These are phyloP conservation scores for Pseudomyrmex dendroicus DNA, from an alignment of 1,140 invertebrate genomes.

Conservation along the genomic window DNA sequence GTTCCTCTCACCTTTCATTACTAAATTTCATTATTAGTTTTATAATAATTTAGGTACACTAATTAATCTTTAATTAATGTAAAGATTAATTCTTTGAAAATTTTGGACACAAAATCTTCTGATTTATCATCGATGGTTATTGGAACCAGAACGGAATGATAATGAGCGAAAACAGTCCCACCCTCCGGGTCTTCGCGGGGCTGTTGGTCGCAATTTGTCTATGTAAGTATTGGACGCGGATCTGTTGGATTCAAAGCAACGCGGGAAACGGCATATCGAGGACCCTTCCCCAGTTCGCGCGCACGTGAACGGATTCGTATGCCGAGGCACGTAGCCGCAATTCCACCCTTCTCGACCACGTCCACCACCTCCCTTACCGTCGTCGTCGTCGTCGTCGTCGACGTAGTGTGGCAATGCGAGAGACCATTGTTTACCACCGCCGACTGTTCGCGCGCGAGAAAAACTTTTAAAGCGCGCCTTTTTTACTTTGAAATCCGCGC, in stretches of 20 bases:
- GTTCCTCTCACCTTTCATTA: too few species aligned
- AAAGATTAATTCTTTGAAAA: neutral
- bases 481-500: slow-evolving; percentile 32
- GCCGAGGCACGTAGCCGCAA: slow-evolving; percentile 78
- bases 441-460: too few species aligned
- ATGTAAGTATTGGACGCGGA: slow-evolving; percentile 70
- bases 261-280: slow-evolving; percentile 49
- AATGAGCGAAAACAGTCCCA: slow-evolving; percentile 49
- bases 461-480: too few species aligned
- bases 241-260: slow-evolving; percentile 70
- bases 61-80: neutral
- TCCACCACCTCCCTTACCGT: slow-evolving; percentile 36
- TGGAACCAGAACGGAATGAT: slow-evolving; percentile 63
- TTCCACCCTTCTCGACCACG: slow-evolving; percentile 76
- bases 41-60: too few species aligned
- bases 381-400: neutral
- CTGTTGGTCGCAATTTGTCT: slow-evolving; percentile 70
- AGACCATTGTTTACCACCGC: too few species aligned
- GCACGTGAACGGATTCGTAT: slow-evolving; percentile 73
- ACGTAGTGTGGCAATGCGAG: too few species aligned
- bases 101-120: slow-evolving; percentile 9
- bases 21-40: too few species aligned
- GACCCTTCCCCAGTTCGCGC: slow-evolving; percentile 19
- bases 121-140: slow-evolving; percentile 69
- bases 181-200: slow-evolving; percentile 31